Conservation (phyloP, 2,888 invertebrate genomes). For the Athalia cordata region DNA sequence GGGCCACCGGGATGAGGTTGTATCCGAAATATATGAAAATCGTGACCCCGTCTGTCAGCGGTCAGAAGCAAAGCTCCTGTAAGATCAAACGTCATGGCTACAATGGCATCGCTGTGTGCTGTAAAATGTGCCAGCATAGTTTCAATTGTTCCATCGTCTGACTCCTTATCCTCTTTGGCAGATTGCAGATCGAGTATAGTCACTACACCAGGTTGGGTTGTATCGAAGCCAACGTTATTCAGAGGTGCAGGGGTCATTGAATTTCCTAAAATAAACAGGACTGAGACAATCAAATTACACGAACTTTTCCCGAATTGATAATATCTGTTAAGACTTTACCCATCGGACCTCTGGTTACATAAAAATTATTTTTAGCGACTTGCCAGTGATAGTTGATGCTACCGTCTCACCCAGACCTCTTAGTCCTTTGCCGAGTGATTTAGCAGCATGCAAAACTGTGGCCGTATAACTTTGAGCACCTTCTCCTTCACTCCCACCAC, state of each 20-base stretch:
- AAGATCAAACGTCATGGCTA: constrained; percentile 92
- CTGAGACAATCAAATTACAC: too few species aligned
- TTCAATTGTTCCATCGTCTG: constrained; percentile 80
- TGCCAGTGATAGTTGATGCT: constrained; percentile 90
- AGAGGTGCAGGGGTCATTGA: constrained; percentile 61
- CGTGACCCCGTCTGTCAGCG: constrained; percentile 93
- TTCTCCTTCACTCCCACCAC: constrained; percentile 89
- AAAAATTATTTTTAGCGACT: constrained; percentile 67
- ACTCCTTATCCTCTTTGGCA: constrained; percentile 78
- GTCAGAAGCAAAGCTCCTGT: constrained; percentile 93
- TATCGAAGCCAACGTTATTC: constrained; percentile 74
- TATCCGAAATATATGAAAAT: constrained; percentile 96
- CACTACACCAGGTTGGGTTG: constrained; percentile 90
- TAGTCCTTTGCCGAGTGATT: constrained; percentile 92
- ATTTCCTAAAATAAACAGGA: constrained; percentile 52
- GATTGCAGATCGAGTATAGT: constrained; percentile 91
- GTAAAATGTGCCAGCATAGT: constrained; percentile 91
- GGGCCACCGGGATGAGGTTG: constrained; percentile 94
- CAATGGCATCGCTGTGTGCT: constrained; percentile 91
- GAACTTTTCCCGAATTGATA: too few species aligned
- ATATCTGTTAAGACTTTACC: not conserved
- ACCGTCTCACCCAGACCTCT: constrained; percentile 94
- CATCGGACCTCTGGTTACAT: not conserved
- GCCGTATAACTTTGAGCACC: constrained; percentile 93
- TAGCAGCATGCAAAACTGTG: constrained; percentile 95